A percentile compares a stretch with the other conserved stretches of the same genome.
Evolutionary conservation across 1,140 invertebrate genomes (phyloP).

Genomic region (Diuraphis noxia): DNA sequence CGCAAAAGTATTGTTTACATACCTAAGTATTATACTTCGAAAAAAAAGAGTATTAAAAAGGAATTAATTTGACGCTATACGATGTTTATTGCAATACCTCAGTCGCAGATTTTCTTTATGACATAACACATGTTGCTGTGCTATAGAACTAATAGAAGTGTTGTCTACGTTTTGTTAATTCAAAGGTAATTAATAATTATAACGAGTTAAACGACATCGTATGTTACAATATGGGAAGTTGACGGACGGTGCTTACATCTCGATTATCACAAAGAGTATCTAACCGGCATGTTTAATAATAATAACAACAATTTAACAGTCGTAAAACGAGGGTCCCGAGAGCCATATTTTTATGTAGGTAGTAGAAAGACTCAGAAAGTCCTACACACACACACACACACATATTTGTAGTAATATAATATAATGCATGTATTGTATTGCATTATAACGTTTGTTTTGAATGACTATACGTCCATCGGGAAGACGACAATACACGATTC

Average conservation of each 20-base stretch:
- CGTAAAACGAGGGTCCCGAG: not conserved
- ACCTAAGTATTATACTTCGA: not conserved
- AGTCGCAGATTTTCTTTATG: not conserved
- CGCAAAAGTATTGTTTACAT: not conserved
- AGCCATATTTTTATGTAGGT: not conserved
- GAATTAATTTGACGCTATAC: not conserved
- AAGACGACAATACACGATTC: slow-evolving; percentile 18
- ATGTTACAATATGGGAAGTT: not conserved
- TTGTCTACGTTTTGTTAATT: not conserved
- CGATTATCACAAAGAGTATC: not conserved
- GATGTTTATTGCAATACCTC: too few species aligned
- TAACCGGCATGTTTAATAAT: not conserved
- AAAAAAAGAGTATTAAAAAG: not conserved
- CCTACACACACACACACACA: not conserved
- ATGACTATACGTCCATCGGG: not conserved
- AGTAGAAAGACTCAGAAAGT: not conserved
- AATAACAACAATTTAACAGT: not conserved
- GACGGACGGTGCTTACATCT: not conserved
- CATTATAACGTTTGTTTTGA: slow-evolving; percentile 23
- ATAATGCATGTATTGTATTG: not conserved
- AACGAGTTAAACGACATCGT: not conserved
- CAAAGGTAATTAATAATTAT: not conserved
- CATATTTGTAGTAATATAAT: not conserved
- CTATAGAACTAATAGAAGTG: not conserved
- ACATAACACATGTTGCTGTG: not conserved